These are phyloP conservation scores for Melanotaenia pygmaea DNA, from an alignment of 2,797 vertebrate species.

Conservation along the genomic window DNA sequence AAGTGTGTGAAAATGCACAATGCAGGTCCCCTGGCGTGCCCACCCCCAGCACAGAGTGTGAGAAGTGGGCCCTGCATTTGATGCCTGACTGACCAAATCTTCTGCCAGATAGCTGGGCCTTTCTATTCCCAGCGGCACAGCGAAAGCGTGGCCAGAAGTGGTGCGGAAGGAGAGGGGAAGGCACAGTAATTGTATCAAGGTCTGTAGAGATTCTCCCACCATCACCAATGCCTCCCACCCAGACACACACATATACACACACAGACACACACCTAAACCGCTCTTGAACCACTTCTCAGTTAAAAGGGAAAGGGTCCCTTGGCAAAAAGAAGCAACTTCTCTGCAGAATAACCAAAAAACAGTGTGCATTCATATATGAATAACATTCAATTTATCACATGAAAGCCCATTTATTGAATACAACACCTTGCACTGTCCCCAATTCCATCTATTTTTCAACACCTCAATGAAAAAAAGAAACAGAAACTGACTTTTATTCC, in stretches of 20 bases:
- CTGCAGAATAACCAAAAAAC: constrained; percentile 85
- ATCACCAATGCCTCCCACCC: constrained; percentile 27
- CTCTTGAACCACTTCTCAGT: constrained; percentile 83
- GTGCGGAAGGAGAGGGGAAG: constrained; percentile 88
- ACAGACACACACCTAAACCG: constrained; percentile 52
- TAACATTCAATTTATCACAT: constrained; percentile 91
- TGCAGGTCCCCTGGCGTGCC: constrained; percentile 74
- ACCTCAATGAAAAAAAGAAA: constrained; percentile 58
- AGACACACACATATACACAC: constrained; percentile 18
- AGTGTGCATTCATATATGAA: constrained; percentile 90
- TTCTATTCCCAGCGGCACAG: constrained; percentile 86
- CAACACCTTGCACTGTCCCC: constrained; percentile 77
- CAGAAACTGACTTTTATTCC: constrained; percentile 65
- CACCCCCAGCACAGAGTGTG: constrained; percentile 81
- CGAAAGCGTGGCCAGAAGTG: constrained; percentile 85
- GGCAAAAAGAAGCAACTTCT: constrained; percentile 83
- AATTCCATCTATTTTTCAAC: constrained; percentile 79
- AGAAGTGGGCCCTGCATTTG: constrained; percentile 87
- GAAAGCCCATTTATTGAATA: constrained; percentile 86
- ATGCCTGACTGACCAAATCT: constrained; percentile 90
- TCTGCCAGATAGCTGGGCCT: constrained; percentile 84
- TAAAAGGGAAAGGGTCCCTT: constrained; percentile 88
- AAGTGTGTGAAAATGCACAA: constrained; percentile 85
- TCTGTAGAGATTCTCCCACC: constrained; percentile 88
- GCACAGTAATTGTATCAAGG: constrained; percentile 89